Conservation (phyloP, 2,797 vertebrate genomes). For the Channa striata region DNA sequence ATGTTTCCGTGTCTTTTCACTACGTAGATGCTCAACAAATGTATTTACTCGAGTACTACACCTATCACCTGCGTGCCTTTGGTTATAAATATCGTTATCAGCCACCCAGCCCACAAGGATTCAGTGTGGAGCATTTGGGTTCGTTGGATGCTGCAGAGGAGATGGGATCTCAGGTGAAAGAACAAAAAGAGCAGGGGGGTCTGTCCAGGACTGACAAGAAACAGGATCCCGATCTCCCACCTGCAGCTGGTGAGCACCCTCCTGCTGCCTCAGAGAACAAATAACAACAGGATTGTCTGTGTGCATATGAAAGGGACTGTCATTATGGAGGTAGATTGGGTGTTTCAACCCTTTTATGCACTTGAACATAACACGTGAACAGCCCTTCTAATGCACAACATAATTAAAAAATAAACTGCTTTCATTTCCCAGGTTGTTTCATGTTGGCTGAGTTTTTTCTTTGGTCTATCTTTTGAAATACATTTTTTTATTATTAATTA, state of each 20-base stretch:
- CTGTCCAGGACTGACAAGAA: conserved; percentile 25
- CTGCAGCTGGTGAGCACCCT: conserved; percentile 44
- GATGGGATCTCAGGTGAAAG: too few relatives aligned
- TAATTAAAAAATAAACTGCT: too few relatives aligned
- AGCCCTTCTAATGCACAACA: too few relatives aligned
- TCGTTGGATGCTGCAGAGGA: conserved; percentile 5
- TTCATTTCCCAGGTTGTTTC: too few relatives aligned
- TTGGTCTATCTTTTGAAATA: too few relatives aligned
- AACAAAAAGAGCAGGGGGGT: conserved; percentile 23
- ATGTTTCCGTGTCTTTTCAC: conserved; percentile 87
- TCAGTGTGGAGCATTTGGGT: conserved; percentile 6
- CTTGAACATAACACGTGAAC: too few relatives aligned
- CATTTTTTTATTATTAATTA: too few relatives aligned
- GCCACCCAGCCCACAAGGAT: conserved; percentile 55
- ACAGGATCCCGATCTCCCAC: conserved; percentile 27
- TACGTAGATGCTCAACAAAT: conserved; percentile 78
- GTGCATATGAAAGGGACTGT: background rate
- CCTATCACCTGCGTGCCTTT: conserved; percentile 85
- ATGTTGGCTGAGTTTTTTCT: too few relatives aligned
- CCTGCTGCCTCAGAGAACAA: conserved; percentile 35
- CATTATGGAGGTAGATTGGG: background rate
- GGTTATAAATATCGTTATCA: conserved; percentile 85
- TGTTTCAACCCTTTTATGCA: too few relatives aligned
- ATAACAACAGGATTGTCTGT: conserved; percentile 21
- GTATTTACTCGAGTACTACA: conserved; percentile 85